Evolutionary conservation across 1,140 invertebrate genomes (phyloP).

Genomic region (Ips nitidus): DNA sequence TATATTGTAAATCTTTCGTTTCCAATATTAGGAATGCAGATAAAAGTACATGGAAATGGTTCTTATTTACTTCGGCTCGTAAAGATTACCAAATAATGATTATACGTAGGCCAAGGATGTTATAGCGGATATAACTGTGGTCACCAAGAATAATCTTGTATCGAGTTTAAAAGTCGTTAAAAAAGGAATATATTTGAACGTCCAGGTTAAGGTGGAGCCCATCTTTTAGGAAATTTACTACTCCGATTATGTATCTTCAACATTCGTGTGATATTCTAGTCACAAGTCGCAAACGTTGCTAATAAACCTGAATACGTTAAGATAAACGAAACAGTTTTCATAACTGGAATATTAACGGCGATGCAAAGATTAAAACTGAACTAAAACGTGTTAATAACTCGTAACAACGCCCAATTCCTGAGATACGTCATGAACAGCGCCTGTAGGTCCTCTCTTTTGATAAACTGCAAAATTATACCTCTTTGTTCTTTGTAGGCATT

Average conservation of each 20-base stretch:
- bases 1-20: conserved; percentile 36
- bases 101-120: conserved; percentile 21
- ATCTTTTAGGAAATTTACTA: background rate
- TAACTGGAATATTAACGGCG: no score
- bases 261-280: no score
- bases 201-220: background rate
- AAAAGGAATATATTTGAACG: background rate
- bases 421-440: conserved; percentile 16
- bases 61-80: conserved; percentile 31
- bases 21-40: conserved; percentile 35
- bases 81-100: conserved; percentile 36
- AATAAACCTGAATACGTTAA: no score
- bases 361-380: background rate
- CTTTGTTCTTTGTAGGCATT: conserved; percentile 26
- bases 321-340: no score
- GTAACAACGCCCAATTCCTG: conserved; percentile 19
- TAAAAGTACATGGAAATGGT: conserved; percentile 36
- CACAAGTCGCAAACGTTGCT: no score
- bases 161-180: background rate
- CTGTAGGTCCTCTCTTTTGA: conserved; percentile 21
- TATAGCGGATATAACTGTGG: conserved; percentile 16
- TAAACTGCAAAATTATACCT: conserved; percentile 34
- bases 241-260: no score
- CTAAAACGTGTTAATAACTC: conserved; percentile 29
- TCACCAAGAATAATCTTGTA: conserved; percentile 1